A percentile compares a stretch with the other conserved stretches of the same genome.
These are phyloP conservation scores for Scolanthus callimorphus DNA, from an alignment of 92 coral and sea anemone species.

Conservation along the genomic window DNA sequence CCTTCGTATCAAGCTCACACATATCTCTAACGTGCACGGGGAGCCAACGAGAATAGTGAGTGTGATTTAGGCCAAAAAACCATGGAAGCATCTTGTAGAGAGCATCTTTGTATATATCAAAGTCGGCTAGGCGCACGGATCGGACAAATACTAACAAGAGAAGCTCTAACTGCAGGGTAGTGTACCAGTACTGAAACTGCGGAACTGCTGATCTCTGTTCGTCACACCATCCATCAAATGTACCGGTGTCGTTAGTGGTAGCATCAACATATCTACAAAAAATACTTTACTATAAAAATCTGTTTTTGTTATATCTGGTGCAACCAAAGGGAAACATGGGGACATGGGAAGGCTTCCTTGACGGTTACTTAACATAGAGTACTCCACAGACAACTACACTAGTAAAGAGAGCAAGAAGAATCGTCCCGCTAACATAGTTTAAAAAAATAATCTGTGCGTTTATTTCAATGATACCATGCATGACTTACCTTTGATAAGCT, in stretches of 20 bases:
- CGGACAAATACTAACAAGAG: slow-evolving; percentile 37
- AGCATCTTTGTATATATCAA: slow-evolving; percentile 37
- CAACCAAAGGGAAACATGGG: too few relatives aligned
- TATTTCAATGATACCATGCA: background rate
- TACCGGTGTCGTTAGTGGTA: slow-evolving; percentile 1
- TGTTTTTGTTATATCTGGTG: too few relatives aligned
- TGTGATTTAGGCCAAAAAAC: slow-evolving; percentile 54
- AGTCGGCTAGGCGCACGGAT: slow-evolving; percentile 35
- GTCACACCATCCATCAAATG: slow-evolving; percentile 49
- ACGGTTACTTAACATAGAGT: too few relatives aligned
- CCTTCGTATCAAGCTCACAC: slow-evolving; percentile 29
- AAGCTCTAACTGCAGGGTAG: slow-evolving; percentile 21
- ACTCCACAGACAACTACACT: too few relatives aligned
- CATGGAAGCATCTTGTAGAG: slow-evolving; percentile 33
- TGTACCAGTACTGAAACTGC: slow-evolving; percentile 65
- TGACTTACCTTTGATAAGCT: slow-evolving; percentile 2
- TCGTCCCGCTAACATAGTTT: background rate
- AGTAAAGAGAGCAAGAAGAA: too few relatives aligned
- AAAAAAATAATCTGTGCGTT: background rate
- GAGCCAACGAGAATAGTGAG: slow-evolving; percentile 60
- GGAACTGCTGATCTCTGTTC: slow-evolving; percentile 19
- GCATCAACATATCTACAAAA: background rate
- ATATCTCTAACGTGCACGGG: slow-evolving; percentile 51
- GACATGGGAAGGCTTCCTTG: too few relatives aligned
- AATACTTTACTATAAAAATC: too few relatives aligned